Evolutionary conservation across 2,888 invertebrate species (phyloP).

Genomic region (Chymomyza amoena): DNA sequence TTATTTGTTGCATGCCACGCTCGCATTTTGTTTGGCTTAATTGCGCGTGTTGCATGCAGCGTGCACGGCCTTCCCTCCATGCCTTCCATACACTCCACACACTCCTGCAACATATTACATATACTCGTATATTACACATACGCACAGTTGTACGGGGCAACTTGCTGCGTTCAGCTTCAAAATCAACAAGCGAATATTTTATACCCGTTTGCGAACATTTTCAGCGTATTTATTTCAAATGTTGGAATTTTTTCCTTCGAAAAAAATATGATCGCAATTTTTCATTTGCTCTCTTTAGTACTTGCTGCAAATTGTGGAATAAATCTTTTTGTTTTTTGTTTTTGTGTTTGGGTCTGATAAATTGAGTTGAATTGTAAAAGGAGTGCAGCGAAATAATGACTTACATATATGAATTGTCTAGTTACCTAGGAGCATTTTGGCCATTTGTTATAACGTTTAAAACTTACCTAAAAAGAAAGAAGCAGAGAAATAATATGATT

Average conservation of each 20-base stretch:
- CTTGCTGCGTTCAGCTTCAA: conserved; percentile 21
- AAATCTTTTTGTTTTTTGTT: conserved; percentile 12
- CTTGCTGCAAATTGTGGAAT: conserved; percentile 33
- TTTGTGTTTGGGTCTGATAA: conserved; percentile 7
- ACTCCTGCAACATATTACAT: neutral
- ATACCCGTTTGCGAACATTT: conserved; percentile 33
- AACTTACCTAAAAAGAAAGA: conserved; percentile 48
- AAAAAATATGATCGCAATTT: conserved; percentile 43
- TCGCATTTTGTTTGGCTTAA: conserved; percentile 63
- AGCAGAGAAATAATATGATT: conserved; percentile 1
- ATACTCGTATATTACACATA: conserved; percentile 50
- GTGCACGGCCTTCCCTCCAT: conserved; percentile 41
- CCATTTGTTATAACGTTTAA: neutral
- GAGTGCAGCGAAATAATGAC: neutral
- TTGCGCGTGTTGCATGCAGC: conserved; percentile 66
- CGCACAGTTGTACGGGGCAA: conserved; percentile 47
- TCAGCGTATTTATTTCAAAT: conserved; percentile 35
- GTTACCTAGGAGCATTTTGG: neutral
- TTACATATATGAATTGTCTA: neutral
- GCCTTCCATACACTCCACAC: too few relatives aligned
- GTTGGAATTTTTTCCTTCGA: conserved; percentile 41
- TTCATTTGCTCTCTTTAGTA: conserved; percentile 17
- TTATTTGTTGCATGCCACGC: conserved; percentile 29
- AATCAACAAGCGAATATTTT: conserved; percentile 58
- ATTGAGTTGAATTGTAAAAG: conserved; percentile 20